Conservation (phyloP, 1,140 invertebrate genomes). For the Idris sp. region DNA sequence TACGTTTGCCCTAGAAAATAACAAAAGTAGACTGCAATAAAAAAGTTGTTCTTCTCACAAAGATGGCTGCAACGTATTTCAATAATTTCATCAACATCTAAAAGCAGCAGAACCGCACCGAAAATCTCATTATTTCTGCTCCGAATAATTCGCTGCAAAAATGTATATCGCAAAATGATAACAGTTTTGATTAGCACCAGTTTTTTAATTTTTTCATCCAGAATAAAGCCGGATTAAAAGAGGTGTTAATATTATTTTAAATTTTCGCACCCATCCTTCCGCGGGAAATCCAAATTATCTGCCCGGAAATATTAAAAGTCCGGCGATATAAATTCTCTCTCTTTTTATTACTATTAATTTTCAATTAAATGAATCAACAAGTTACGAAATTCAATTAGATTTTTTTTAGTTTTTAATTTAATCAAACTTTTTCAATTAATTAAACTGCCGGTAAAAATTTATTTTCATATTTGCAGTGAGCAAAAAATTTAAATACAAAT, state of each 20-base stretch:
- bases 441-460: no score
- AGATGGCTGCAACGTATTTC: conserved; percentile 30
- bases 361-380: no score
- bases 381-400: no score
- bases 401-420: no score
- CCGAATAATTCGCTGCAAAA: conserved; percentile 22
- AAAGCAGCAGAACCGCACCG: conserved; percentile 14
- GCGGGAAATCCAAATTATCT: not conserved
- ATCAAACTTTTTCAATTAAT: no score
- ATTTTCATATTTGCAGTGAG: no score
- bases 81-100: conserved; percentile 35
- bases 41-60: no score
- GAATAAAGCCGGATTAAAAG: not conserved
- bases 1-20: no score
- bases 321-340: not conserved
- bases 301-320: not conserved
- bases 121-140: conserved; percentile 31
- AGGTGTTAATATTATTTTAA: not conserved
- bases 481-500: no score
- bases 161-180: conserved; percentile 12
- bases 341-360: no score
- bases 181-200: conserved; percentile 3
- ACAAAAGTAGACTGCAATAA: no score
- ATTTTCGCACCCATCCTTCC: conserved; percentile 2
- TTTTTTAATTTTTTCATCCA: not conserved